Evolutionary conservation across 2,113 vertebrate genomes (phyloP), one percentile per base, ranked within the genome.

Genomic region (Paradisaea rubra): DNA sequence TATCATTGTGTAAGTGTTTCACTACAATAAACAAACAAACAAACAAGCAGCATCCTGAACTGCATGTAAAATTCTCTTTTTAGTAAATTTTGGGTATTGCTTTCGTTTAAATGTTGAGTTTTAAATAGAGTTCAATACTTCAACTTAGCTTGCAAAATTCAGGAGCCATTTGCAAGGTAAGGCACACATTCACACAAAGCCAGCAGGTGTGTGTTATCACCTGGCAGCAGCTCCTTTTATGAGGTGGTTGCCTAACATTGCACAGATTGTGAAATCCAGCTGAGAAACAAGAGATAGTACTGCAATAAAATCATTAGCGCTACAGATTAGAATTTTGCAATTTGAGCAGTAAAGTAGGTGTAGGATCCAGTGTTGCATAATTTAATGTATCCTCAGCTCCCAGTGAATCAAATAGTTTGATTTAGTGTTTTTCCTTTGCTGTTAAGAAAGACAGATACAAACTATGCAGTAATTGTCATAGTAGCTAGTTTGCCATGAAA

Each of bases 1-100:
- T 99, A 27, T 99, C 98, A 6, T 74, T 99, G 53, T 63, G 99
- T 99, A 91, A 99, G 99, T 99, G 91, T 81, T 88, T 41, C 42
- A 11, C 52, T 93, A 39, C 35, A 57, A 41, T 27, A 63, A 59
- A 65, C 61, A 52, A 89, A 28, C 22, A 14, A 53, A 28, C 18
- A 10, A 63, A n/a, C 6, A 52, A 12, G 6, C 19, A 73, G 23
- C 53, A 77, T 49, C 47, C 45, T 53, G 25, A 73, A 70, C 27
- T 44, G 21, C 49, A 39, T 37, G 8, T 69, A 42, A 54, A 72
- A 57, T 28, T 85, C 7, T 64, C 15, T 61, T 8, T 49, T 14
- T 37, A 54, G 53, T 79, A 35, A 63, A 53, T 85, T 59, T 69
- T 54, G 59, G 47, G 31, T 31, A 19, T 45, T 71, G 56, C 47